Percentiles rank a stretch among this genome's conserved stretches.
phyloP scores from a whole-genome alignment of 2,113 vertebrate species.

The Pomatostomus ruficeps region DNA sequence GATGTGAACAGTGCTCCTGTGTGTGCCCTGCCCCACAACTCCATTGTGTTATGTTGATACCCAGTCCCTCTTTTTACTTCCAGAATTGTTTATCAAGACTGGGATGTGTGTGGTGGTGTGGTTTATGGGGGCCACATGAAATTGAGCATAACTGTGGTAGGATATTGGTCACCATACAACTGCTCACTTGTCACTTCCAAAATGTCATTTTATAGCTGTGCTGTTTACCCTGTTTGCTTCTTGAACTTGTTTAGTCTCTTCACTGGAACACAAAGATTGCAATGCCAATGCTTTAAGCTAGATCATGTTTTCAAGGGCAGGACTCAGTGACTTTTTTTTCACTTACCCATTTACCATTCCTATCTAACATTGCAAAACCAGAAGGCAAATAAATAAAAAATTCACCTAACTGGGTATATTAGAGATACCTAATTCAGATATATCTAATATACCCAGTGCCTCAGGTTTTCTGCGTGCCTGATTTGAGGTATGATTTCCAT shows the following conservation, averaged over 20 bases:
- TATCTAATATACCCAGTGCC: neutral
- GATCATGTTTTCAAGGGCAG: neutral
- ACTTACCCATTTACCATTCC: neutral
- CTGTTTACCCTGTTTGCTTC: neutral
- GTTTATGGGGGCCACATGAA: neutral
- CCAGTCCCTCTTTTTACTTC: neutral
- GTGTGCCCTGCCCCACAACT: neutral
- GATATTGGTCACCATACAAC: neutral
- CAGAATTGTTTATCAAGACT: neutral
- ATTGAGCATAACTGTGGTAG: neutral
- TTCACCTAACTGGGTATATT: neutral
- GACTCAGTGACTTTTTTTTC: neutral
- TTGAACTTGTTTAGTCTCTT: neutral
- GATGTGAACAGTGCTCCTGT: neutral
- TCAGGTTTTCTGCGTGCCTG: rapidly evolving
- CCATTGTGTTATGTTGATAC: neutral
- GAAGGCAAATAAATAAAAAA: neutral
- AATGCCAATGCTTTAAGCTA: neutral
- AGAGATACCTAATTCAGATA: too few relatives aligned
- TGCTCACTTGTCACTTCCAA: neutral
- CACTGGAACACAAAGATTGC: neutral
- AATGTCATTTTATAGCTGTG: neutral
- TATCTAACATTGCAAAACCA: neutral
- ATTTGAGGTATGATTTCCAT: neutral
- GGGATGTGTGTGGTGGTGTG: neutral